Conservation (phyloP, 2,888 invertebrate species). For the Leptinotarsa haldemani region DNA sequence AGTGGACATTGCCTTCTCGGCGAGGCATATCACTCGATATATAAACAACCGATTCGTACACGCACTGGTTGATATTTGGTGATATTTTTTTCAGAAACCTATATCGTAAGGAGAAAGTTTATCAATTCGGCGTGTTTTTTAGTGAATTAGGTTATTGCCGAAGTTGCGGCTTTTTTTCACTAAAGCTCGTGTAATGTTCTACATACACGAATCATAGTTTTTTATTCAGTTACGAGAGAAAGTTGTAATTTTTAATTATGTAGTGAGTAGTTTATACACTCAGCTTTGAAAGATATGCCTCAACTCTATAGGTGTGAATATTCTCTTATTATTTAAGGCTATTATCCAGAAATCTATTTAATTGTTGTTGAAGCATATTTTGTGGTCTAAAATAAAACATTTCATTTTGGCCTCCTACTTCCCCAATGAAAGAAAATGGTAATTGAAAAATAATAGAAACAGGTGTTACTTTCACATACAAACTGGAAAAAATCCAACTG, state of each 20-base stretch:
- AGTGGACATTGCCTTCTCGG: constrained; percentile 50
- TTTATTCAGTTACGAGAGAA: neutral
- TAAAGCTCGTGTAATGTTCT: neutral
- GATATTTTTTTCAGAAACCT: constrained; percentile 15
- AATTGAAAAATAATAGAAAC: too few species aligned
- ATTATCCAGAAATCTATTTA: too few species aligned
- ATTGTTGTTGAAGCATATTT: too few species aligned
- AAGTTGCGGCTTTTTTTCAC: neutral
- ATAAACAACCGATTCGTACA: constrained; percentile 28
- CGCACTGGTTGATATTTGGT: constrained; percentile 26
- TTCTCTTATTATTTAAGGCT: neutral
- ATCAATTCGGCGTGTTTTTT: constrained; percentile 4
- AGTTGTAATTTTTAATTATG: neutral
- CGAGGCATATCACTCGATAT: constrained; percentile 32
- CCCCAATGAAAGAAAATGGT: too few species aligned
- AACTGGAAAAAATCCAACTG: too few species aligned
- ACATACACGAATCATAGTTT: neutral
- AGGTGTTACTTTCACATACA: too few species aligned
- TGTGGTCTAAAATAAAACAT: too few species aligned
- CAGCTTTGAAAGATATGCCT: neutral
- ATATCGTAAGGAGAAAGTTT: constrained; percentile 26
- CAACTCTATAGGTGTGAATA: neutral
- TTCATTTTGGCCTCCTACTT: too few species aligned
- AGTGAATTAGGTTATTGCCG: constrained; percentile 17
- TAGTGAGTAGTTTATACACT: neutral